These are phyloP conservation scores for Lethenteron reissneri DNA, from an alignment of 2,113 vertebrate species.

Conservation along the genomic window DNA sequence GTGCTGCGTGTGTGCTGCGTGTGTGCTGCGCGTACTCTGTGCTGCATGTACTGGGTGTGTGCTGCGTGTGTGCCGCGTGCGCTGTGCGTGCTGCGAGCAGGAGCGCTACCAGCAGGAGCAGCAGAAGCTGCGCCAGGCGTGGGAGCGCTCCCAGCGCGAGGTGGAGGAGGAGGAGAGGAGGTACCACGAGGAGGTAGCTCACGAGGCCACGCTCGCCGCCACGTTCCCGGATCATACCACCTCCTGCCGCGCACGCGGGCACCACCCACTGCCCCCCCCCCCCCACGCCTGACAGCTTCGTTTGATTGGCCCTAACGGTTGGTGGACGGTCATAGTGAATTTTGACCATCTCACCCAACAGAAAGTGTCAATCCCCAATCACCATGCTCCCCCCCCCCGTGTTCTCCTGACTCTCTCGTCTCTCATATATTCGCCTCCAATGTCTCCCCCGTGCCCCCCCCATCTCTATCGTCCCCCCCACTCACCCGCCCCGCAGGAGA, in stretches of 20 bases:
- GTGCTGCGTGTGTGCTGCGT: no score
- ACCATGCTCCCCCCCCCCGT: neutral
- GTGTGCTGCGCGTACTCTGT: no score
- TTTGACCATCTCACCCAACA: no score
- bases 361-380: no score
- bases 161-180: constrained; percentile 74
- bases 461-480: neutral
- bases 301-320: no score
- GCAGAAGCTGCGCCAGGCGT: constrained; percentile 77
- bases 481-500: neutral
- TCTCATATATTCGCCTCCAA: neutral
- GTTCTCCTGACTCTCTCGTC: neutral
- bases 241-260: no score
- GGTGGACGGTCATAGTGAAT: no score
- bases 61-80: no score
- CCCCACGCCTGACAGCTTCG: no score
- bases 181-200: constrained; percentile 74
- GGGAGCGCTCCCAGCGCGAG: constrained; percentile 84
- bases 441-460: neutral
- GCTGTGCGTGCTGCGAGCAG: constrained; percentile 19
- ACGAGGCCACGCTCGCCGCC: neutral
- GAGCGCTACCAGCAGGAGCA: constrained; percentile 75
- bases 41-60: no score
- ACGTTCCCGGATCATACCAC: no score
- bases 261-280: no score